Evolutionary conservation across 2,113 vertebrate species (phyloP).

Genomic region (Probosciger aterrimus): DNA sequence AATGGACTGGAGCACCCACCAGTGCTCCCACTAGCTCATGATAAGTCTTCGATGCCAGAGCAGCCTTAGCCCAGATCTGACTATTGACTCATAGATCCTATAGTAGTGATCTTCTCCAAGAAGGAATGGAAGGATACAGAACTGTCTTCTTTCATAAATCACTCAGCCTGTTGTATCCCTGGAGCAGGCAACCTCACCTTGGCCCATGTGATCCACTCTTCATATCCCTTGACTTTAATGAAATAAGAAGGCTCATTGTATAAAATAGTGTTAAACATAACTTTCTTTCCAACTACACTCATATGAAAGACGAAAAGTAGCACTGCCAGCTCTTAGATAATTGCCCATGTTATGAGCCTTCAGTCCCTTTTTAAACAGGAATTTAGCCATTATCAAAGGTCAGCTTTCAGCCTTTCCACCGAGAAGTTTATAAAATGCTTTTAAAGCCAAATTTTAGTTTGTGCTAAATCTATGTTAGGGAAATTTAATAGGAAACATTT

Average conservation of each 20-base stretch:
- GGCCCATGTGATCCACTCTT: background rate
- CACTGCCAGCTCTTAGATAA: constrained; percentile 41
- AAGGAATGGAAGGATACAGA: background rate
- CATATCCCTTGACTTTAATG: background rate
- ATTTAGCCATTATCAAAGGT: constrained; percentile 31
- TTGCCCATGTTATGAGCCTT: constrained; percentile 15
- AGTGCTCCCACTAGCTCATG: background rate
- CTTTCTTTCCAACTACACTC: constrained; percentile 16
- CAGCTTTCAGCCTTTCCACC: constrained; percentile 24
- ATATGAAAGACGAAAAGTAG: constrained; percentile 14
- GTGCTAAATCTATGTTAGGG: constrained; percentile 7
- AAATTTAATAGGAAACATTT: constrained; percentile 51
- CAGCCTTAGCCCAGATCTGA: background rate
- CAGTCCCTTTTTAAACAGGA: constrained; percentile 31
- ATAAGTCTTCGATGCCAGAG: background rate
- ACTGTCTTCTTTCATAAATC: background rate
- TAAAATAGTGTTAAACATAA: background rate
- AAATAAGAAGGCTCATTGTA: background rate
- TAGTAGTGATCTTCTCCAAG: background rate
- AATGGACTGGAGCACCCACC: background rate
- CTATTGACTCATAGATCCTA: fast-evolving
- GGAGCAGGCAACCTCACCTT: background rate
- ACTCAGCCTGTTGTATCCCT: background rate
- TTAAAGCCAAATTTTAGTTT: constrained; percentile 30
- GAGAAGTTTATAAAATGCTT: constrained; percentile 47